A percentile compares a stretch with the other conserved stretches of the same genome.
phyloP scores from a whole-genome alignment of 2,888 invertebrate species.

The Orchesella flavescens region DNA sequence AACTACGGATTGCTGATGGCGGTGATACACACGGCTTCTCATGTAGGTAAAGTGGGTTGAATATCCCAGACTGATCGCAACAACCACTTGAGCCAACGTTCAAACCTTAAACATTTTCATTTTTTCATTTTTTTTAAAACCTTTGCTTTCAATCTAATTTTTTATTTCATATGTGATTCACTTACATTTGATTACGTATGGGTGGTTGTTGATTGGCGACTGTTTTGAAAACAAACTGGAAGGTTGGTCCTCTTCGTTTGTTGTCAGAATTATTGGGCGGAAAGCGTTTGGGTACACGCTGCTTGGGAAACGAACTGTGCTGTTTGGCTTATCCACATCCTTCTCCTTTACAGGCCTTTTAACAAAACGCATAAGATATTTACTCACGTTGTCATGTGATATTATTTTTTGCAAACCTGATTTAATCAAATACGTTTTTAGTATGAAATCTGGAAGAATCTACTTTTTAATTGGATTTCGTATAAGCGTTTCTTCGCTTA shows the following conservation, averaged over 20 bases:
- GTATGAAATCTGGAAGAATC: too few relatives aligned
- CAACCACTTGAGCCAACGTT: too few relatives aligned
- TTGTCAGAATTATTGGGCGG: constrained; percentile 10
- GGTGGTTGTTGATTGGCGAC: not conserved
- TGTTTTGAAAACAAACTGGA: not conserved
- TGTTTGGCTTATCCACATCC: not conserved
- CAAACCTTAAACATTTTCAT: too few relatives aligned
- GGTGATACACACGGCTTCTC: constrained; percentile 16
- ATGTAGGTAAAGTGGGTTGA: constrained; percentile 1
- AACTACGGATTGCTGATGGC: constrained; percentile 77
- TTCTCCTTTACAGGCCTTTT: not conserved
- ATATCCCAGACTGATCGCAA: not conserved
- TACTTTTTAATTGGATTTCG: too few relatives aligned
- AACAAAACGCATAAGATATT: too few relatives aligned
- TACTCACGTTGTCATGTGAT: too few relatives aligned
- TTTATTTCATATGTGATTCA: not conserved
- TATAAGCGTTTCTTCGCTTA: not conserved
- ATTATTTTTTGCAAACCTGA: too few relatives aligned
- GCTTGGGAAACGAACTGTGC: not conserved
- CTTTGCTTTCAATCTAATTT: not conserved
- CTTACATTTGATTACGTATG: constrained; percentile 2
- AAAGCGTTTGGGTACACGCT: not conserved
- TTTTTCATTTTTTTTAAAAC: too few relatives aligned
- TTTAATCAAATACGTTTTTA: too few relatives aligned
- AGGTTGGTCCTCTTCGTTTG: not conserved